phyloP scores from a whole-genome alignment of 1,140 invertebrate genomes.

The Drosophila leontia region DNA sequence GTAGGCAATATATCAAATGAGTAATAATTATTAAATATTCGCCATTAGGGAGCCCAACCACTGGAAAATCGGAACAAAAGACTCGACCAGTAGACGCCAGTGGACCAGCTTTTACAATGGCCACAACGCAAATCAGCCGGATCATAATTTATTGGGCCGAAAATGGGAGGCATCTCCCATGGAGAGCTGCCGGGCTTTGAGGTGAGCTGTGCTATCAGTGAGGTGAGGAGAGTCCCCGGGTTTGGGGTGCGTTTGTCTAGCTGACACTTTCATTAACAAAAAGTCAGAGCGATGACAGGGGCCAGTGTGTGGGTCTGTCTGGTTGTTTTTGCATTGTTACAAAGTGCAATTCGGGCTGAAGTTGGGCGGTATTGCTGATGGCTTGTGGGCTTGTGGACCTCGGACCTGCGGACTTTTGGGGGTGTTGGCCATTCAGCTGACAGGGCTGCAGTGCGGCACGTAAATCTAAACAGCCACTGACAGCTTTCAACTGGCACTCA shows the following conservation, averaged over 20 bases:
- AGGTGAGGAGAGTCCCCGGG: conserved; percentile 1
- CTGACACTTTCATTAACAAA: conserved; percentile 83
- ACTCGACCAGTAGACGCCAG: conserved; percentile 1
- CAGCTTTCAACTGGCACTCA: conserved; percentile 69
- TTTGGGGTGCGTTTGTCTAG: conserved; percentile 69
- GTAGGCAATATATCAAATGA: conserved; percentile 21
- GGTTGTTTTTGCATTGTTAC: conserved; percentile 75
- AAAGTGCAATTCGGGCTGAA: conserved; percentile 62
- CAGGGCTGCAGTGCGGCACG: conserved; percentile 79
- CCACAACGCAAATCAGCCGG: conserved; percentile 67
- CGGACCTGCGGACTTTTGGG: conserved; percentile 41
- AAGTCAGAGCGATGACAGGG: conserved; percentile 79
- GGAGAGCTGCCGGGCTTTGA: conserved; percentile 4
- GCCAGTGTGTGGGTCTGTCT: conserved; percentile 33
- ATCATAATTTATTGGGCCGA: conserved; percentile 77
- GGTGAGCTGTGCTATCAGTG: conserved; percentile 17
- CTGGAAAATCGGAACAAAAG: conserved; percentile 34
- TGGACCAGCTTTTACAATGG: conserved; percentile 39
- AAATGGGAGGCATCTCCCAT: conserved; percentile 55
- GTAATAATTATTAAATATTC: conserved; percentile 37
- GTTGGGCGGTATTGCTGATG: neutral
- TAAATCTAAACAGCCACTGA: conserved; percentile 82
- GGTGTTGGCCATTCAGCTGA: conserved; percentile 62
- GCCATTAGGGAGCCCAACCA: conserved; percentile 12
- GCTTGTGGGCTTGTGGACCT: conserved; percentile 22